Base-by-base conservation (phyloP, 2,113 vertebrate genomes). In the Propithecus coquereli region DNA sequence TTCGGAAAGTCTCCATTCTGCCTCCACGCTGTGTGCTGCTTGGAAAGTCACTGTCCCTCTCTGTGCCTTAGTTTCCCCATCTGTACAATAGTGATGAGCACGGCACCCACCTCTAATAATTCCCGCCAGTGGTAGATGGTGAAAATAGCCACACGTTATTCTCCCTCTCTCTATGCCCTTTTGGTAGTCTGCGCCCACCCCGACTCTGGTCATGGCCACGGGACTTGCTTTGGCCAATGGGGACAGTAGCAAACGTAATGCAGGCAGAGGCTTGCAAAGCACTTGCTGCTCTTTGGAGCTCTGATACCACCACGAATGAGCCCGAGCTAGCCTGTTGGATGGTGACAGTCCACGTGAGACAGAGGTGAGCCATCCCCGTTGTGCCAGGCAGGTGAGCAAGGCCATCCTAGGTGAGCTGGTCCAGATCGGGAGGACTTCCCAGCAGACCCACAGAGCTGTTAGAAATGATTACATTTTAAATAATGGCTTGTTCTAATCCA, bases 111-210 rank as follows among this genome's bases (percentile, higher is more conserved):
- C 37, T 77, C 57, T 18, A 34, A 37, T 3, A 34, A 43, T 40
- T 43, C 32, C 47, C 0, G 0, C 40, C 0, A 0, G 25, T 16
- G 54, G 52, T 34, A 37, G 23, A 40, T 6, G 43, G 40, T 45
- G 25, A 57, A 30, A 37, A 47, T 5, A 20, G 74, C 59, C 50
- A 30, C 17, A 3, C 6, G 1, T 3, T 2, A 18, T 14, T 22
- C 20, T 79, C 57, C 32, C 12, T 43, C 54, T 83, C 0, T 27
- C 63, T 32, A 0, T 7, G 45, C 10, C 47, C 47, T 50, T 43
- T 43, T n/a, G 54, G 32, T 43, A 43, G 2, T 18, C 14, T 57
- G 43, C n/a, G 8, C 43, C 50, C 10, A 20, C 65, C 45, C 65
- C 32, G 27, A 54, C 43, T 66, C 87, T 6, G 14, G 27, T 20